Evolutionary conservation across 2,113 vertebrate species (phyloP).

Genomic region (Toxotes jaculatrix): DNA sequence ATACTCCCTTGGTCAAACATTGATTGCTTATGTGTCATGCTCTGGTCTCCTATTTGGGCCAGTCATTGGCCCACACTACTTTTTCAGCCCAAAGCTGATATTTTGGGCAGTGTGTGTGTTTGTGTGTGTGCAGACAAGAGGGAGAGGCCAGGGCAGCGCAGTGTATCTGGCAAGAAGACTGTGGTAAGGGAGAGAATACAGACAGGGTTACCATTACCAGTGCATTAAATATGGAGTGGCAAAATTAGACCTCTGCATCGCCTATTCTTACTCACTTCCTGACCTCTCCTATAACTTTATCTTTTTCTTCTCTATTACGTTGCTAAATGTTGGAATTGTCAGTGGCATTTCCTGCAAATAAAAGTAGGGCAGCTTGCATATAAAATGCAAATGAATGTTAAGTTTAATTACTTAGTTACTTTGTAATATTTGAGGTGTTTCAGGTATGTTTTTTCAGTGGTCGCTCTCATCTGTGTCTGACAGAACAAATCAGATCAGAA

Average conservation of each 20-base stretch:
- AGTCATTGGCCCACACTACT: constrained; percentile 54
- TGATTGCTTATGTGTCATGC: constrained; percentile 50
- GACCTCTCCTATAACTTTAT: constrained; percentile 13
- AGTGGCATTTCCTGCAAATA: neutral
- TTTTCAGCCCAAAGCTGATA: constrained; percentile 61
- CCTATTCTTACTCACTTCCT: constrained; percentile 33
- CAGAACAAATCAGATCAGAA: neutral
- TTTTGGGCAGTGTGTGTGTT: constrained; percentile 36
- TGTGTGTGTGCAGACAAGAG: constrained; percentile 3
- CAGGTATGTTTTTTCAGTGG: no score
- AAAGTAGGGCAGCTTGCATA: neutral
- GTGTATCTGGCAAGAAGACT: constrained; percentile 38
- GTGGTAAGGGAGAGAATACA: constrained; percentile 32
- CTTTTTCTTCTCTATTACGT: neutral
- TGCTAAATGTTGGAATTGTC: neutral
- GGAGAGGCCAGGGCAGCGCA: constrained; percentile 34
- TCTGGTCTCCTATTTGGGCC: constrained; percentile 50
- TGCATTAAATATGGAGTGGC: constrained; percentile 40
- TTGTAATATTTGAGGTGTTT: no score
- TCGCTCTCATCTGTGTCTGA: neutral
- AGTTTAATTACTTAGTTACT: no score
- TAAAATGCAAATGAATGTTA: neutral
- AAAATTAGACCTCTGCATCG: constrained; percentile 36
- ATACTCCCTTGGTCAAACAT: constrained; percentile 59
- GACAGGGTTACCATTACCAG: constrained; percentile 25